Evolutionary conservation across 1,140 invertebrate genomes (phyloP), one percentile per base, ranked within the genome.

Genomic region (Bombus superbus): DNA sequence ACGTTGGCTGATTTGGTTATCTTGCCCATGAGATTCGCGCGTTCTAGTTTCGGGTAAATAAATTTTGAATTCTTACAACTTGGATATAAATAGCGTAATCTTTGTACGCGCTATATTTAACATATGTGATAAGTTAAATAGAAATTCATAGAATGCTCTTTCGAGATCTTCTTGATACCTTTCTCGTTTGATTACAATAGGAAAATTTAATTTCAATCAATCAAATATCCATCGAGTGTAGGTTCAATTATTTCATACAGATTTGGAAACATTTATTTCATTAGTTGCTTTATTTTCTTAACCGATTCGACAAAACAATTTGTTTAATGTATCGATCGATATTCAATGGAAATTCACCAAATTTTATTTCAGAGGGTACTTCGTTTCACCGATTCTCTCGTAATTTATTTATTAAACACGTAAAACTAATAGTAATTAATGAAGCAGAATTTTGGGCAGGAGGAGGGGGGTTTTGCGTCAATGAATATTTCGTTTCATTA

Each of bases 1-100:
- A 66, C 64, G 38, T 59, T 78, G 8, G 28, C 1, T 78, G 38
- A 78, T 62, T 77, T 62, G 32, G 53, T 62, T 64, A 78, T 42
- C 28, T 62, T 62, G 13, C 35, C 57, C 35, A 22, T 38, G 74
- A 59, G 57, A 59, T 76, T 76, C 38, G n/a, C 35, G 35, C 28
- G 53, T 32, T 76, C 32, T 10, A 76, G 32, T 75, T 53, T 57
- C 32, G 28, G 10, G 42, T 73, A 73, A 73, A 47, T 73, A 73
- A 44, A 28, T 73, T 18, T 42, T 1, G 40, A 32, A n/a, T 44
- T 22, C 47, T 53, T 53, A 53, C 47, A 53, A 53, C 47, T 53
- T 53, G 22, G 47, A 53, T 53, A 53, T 53, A 22, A 22, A 53
- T 53, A 53, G 18, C 18, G 6, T 53, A 53, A 53, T 53, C 47